Evolutionary conservation across 2,888 invertebrate species (phyloP).

Genomic region (Clunio marinus): DNA sequence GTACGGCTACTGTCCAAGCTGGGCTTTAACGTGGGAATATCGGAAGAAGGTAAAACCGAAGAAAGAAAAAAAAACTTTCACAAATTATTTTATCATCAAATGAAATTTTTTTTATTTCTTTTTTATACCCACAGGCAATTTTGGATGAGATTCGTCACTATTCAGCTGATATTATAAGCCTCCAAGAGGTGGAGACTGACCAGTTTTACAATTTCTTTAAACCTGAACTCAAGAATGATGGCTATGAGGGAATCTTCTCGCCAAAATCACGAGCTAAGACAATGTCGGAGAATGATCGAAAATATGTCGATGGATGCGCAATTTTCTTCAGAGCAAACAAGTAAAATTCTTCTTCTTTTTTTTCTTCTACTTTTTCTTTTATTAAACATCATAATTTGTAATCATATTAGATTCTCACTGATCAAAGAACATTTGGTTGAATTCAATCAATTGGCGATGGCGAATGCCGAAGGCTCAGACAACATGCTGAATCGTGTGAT

Average conservation of each 20-base stretch:
- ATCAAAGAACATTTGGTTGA: conserved; percentile 96
- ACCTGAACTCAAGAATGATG: conserved; percentile 87
- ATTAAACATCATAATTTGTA: no score
- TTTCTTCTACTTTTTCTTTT: conserved; percentile 43
- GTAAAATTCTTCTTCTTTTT: conserved; percentile 54
- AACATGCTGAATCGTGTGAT: conserved; percentile 98
- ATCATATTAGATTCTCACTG: conserved; percentile 88
- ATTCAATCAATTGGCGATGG: conserved; percentile 98
- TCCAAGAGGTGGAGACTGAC: conserved; percentile 97
- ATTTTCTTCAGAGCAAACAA: conserved; percentile 93
- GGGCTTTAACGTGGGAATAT: conserved; percentile 99
- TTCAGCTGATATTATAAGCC: conserved; percentile 93
- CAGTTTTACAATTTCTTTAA: conserved; percentile 96
- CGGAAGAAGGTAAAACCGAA: conserved; percentile 72
- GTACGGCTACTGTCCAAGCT: conserved; percentile 99
- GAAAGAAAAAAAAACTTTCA: neutral
- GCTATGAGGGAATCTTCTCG: conserved; percentile 93
- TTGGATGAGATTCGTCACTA: conserved; percentile 95
- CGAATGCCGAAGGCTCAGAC: conserved; percentile 95
- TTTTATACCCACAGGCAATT: conserved; percentile 56
- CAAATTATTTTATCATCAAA: neutral
- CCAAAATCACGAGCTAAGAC: conserved; percentile 98
- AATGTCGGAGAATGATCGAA: conserved; percentile 93
- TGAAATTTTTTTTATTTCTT: neutral
- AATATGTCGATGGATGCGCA: conserved; percentile 98